Conservation (phyloP, 2,797 vertebrate species). For the Sphenodon punctatus region DNA sequence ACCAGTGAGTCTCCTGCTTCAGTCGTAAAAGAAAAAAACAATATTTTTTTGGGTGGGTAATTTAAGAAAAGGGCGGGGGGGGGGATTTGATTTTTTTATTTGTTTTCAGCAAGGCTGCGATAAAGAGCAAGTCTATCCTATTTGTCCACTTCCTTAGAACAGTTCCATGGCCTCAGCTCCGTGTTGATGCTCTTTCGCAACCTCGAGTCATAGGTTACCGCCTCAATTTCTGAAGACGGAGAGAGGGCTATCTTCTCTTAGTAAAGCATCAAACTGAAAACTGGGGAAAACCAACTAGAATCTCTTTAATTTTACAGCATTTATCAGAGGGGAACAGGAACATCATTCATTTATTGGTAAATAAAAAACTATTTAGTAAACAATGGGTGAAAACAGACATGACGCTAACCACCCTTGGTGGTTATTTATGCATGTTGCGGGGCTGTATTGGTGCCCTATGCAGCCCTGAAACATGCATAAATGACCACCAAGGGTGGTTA, state of each 20-base stretch:
- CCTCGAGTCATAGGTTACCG: background rate
- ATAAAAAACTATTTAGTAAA: too few species aligned
- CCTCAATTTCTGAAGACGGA: background rate
- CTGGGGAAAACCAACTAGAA: background rate
- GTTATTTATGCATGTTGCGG: too few species aligned
- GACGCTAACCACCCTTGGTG: too few species aligned
- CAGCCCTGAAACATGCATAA: too few species aligned
- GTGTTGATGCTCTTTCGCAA: constrained; percentile 16
- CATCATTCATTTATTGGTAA: background rate
- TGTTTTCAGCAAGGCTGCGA: constrained; percentile 12
- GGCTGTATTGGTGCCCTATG: too few species aligned
- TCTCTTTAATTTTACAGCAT: background rate
- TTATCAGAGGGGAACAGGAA: background rate
- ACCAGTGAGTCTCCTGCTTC: constrained; percentile 50
- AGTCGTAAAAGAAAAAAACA: constrained; percentile 57
- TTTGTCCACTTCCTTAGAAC: constrained; percentile 14
- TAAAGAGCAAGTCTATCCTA: constrained; percentile 19
- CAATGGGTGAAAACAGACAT: too few species aligned
- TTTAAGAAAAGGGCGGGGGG: constrained; percentile 45
- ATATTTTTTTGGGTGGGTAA: constrained; percentile 64
- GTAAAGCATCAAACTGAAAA: background rate
- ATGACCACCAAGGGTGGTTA: too few species aligned
- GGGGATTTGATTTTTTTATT: constrained; percentile 16
- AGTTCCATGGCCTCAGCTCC: constrained; percentile 8
- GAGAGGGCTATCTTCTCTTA: background rate